Evolutionary conservation across 2,113 vertebrate species (phyloP).

Genomic region (Macroglossus sobrinus): DNA sequence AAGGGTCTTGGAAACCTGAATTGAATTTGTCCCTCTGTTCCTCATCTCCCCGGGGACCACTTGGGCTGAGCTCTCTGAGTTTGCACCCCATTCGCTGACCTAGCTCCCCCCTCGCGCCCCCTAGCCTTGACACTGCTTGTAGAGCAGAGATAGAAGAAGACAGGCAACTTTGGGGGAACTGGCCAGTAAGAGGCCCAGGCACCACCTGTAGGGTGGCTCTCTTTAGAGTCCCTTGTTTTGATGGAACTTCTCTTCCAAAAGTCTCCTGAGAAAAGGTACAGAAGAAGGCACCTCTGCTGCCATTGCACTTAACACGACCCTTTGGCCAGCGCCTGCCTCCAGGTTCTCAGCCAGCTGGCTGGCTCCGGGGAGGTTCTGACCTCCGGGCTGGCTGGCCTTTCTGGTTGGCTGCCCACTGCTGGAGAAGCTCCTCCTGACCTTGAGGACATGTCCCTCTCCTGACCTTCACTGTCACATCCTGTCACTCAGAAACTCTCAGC

Average conservation of each 20-base stretch:
- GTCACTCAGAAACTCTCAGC: not conserved
- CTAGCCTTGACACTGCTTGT: not conserved
- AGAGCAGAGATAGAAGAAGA: not conserved
- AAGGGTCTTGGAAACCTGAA: not conserved
- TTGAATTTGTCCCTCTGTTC: not conserved
- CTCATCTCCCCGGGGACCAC: not conserved
- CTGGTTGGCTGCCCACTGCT: not conserved
- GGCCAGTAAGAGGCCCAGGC: not conserved
- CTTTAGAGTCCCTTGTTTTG: not conserved
- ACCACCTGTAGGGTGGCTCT: no score
- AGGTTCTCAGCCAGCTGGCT: not conserved
- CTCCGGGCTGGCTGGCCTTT: not conserved
- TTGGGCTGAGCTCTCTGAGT: not conserved
- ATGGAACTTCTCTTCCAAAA: not conserved
- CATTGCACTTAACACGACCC: fast-evolving
- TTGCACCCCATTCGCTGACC: not conserved
- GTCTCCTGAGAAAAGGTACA: not conserved
- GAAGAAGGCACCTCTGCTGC: not conserved
- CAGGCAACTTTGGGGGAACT: not conserved
- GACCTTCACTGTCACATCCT: not conserved
- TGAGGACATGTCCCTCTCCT: not conserved
- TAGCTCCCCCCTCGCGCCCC: not conserved
- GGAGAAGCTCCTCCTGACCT: not conserved
- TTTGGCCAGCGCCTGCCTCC: no score
- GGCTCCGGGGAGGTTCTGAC: not conserved